A percentile compares a stretch with the other conserved stretches of the same genome.
Evolutionary conservation across 2,113 vertebrate genomes (phyloP).

Genomic region (Lasiurus cinereus): DNA sequence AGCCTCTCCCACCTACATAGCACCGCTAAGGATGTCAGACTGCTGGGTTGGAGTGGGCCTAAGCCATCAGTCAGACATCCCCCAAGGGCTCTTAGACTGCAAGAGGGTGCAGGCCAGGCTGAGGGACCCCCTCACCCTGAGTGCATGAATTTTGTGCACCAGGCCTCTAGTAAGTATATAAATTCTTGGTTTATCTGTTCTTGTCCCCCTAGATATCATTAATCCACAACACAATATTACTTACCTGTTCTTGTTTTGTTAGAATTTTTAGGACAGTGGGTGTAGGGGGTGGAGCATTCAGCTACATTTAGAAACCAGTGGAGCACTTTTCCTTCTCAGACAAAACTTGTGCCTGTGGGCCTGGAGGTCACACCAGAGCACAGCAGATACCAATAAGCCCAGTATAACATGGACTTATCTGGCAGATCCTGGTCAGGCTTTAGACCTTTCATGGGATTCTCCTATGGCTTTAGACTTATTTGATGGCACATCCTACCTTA

Average conservation of each 20-base stretch:
- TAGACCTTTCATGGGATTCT: not conserved
- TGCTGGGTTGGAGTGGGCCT: too few species aligned
- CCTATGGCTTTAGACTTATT: not conserved
- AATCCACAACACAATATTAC: not conserved
- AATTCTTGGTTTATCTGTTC: too few species aligned
- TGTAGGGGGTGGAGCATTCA: not conserved
- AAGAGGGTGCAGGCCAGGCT: too few species aligned
- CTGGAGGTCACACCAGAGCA: not conserved
- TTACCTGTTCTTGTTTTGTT: not conserved
- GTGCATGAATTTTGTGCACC: too few species aligned
- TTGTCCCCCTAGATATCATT: not conserved
- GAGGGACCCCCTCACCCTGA: too few species aligned
- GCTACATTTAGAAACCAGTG: constrained; percentile 3
- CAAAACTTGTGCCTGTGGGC: not conserved
- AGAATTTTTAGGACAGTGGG: not conserved
- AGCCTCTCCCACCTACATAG: too few species aligned
- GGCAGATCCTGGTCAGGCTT: not conserved
- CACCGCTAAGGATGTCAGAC: too few species aligned
- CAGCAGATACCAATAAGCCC: not conserved
- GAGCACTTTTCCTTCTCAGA: not conserved
- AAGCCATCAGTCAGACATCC: too few species aligned
- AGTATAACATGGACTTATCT: not conserved
- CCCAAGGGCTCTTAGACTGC: too few species aligned
- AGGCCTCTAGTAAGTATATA: too few species aligned
- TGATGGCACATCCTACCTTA: not conserved